Base-by-base conservation (phyloP, 2,888 invertebrate genomes). In the Limnephilus lunatus region DNA sequence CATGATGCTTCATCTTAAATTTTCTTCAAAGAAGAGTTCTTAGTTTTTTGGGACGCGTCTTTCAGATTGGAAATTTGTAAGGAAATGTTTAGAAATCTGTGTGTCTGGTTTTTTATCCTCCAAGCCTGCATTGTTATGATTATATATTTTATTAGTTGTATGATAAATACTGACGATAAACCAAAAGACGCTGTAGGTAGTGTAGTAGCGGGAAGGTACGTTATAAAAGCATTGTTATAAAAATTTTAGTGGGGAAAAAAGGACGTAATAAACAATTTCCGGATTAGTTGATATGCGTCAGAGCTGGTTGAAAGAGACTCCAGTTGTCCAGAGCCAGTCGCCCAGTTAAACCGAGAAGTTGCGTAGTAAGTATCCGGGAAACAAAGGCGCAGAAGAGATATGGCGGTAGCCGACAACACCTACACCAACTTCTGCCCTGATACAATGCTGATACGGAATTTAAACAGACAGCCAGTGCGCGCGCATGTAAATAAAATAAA, bases 401-500 rank as follows among this genome's bases (percentile, higher is more conserved):
- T 90, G 81, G 91, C 91, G 81, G 92, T 81, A 83, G 90, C 87
- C 89, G 86, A 39, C 85, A 87, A 92, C 92, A 92, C 92, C 85
- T 90, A 92, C 92, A 90, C 91, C 92, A 32, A 53, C 85, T 91
- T 53, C 88, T 91, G 86, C 53, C 89, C 81, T 91, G 93, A 93
- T 93, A 92, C 93, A 92, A 92, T 91, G 87, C 93, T 92, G 93
- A 93, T 93, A 93, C 86, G 92, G 91, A 91, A 92, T 90, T 89
- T 91, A 92, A 92, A 92, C 92, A 91, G 91, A 93, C 93, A 91
- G 87, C 90, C 91, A 91, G 92, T 90, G 92, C 92, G 88, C 87
- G 91, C 48, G 86, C 92, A 89, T 88, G 92, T 87, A 90, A 92
- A 92, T 92, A 92, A 93, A 91, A 88, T 83, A 91, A 92, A 87